Evolutionary conservation across 2,888 invertebrate species (phyloP), one percentile per base, ranked within the genome.

Genomic region (Caenorhabditis parvicauda): DNA sequence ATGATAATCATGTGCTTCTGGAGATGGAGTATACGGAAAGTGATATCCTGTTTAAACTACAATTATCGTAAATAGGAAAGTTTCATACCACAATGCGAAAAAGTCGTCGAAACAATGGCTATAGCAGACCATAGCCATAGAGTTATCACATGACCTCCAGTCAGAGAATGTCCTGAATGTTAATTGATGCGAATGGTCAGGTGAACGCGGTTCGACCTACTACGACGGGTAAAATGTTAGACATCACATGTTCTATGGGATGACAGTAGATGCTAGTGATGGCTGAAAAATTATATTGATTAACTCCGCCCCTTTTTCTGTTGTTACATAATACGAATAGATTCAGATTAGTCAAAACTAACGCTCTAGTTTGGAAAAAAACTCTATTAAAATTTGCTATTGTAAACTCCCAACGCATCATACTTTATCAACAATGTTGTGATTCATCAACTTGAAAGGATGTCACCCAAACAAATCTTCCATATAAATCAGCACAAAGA

Each of bases 1-100:
- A 82, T 91, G 91, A 82, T 88, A 91, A 82, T 91, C 91, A 79
- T 91, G 91, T 0, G 89, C 89, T 82, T 90, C 90, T 6, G 90
- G 89, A 41, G 89, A 89, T 5, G 89, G 89, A 80, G 90, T 88
- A 82, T 90, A 89, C 0, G 91, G 90, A 76, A 90, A 84, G 83
- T 91, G 90, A 79, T 90, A 91, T 12, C 90, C 59, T 59, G 59
- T 22, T n/a, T n/a, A n/a, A n/a, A n/a, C n/a, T n/a, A n/a, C n/a
- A n/a, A n/a, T n/a, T n/a, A n/a, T n/a, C n/a, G n/a, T n/a, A n/a
- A 59, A 54, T 37, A 29, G 12, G 14, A 17, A 17, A 14, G 3
- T 19, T 14, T 21, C 19, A 6, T 28, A 53, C 59, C 91, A 42
- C 89, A 89, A 82, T 91, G 91, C 7, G 89, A 88, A 79, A 89